Base-by-base conservation (phyloP, 2,888 invertebrate genomes). In the Portevinia maculata region DNA sequence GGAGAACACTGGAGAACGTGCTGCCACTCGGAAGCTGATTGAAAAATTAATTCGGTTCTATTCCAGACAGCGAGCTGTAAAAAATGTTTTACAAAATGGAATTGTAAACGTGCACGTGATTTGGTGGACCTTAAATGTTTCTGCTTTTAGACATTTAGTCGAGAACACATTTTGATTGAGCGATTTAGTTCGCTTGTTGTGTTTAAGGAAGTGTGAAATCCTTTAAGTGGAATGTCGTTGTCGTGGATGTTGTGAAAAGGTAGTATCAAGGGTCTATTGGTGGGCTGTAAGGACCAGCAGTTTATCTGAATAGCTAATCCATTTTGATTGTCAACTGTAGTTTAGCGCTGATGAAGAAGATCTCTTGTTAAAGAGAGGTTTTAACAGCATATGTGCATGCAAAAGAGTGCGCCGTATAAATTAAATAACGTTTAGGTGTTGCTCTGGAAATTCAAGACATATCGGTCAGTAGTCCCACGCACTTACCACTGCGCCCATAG, bases 11-110 rank as follows among this genome's bases (percentile, higher is more conserved):
- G 34, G 60, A 30, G 83, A 78, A 83, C 83, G 83, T 83, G 83
- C 78, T 83, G 62, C 71, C 78, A 19, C 62, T 83, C 78, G 71
- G 73, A 67, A 83, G 83, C 83, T 83, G 83, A 78, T 73, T 83
- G 78, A 83, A 83, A 83, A 83, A 83, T 83, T 78, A 83, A 83
- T 83, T 83, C 67, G 78, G 55, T 78, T 83, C 71, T 78, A 83
- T 78, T 55, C 83, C 71, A 76, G 76, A 78, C 65, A 60, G 71
- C 39, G 70, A 50, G 55, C 48, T 62, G 48, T 67, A 62, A 71
- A 71, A 73, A 62, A 46, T 60, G n/a, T 65, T 50, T 24, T 64
- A 59, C 52, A 70, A 71, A 79, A 70, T 79, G 79, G 64, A 75
- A 57, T 75, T 28, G 75, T 30, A 57, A 65, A 81, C 70, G 81